phyloP scores from a whole-genome alignment of 2,113 vertebrate species.

The Macrotus californicus region DNA sequence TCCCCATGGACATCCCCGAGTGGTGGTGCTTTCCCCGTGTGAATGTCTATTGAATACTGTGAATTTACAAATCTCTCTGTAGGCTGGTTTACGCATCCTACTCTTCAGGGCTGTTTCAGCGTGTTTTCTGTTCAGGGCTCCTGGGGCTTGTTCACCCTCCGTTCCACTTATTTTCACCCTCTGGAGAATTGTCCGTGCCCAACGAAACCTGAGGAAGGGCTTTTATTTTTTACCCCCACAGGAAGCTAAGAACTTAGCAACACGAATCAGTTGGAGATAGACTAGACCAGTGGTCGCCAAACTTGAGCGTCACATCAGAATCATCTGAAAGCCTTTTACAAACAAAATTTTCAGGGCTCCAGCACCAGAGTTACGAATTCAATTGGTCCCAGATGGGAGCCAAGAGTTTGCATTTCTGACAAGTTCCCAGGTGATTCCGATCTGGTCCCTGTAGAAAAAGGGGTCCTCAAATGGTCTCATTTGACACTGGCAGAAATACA shows the following conservation, averaged over 20 bases:
- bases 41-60: not conserved
- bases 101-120: not conserved
- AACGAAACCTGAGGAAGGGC: not conserved
- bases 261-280: not conserved
- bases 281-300: not conserved
- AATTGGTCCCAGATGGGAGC: not conserved
- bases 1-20: not conserved
- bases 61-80: not conserved
- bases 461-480: not conserved
- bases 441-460: not conserved
- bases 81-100: not conserved
- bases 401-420: not conserved
- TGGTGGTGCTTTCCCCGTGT: not conserved
- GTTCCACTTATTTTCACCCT: not conserved
- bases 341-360: not conserved
- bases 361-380: not conserved
- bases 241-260: not conserved
- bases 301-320: not conserved
- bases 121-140: not conserved
- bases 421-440: not conserved
- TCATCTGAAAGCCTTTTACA: not conserved
- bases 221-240: accelerated
- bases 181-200: not conserved
- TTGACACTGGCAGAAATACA: not conserved
- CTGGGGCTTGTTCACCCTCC: not conserved